A percentile compares a stretch with the other conserved stretches of the same genome.
Conservation (phyloP, 2,888 invertebrate species). For the Diaphora mendica region DNA sequence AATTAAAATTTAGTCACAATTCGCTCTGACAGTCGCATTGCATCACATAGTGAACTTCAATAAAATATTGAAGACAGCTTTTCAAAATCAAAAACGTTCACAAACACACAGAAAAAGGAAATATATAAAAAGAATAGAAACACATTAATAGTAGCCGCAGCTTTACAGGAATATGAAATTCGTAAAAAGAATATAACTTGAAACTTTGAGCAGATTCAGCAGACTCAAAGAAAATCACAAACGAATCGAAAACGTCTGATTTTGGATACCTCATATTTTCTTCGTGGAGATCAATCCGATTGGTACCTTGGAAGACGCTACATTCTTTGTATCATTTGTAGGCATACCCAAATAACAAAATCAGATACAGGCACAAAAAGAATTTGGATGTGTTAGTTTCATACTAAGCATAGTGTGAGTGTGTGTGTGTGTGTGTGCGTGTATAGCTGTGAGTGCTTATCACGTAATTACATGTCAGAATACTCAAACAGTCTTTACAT, state of each 20-base stretch:
- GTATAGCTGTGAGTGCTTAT: too few relatives aligned
- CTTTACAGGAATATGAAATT: constrained; percentile 29
- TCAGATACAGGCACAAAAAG: constrained; percentile 10
- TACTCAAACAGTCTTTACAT: too few relatives aligned
- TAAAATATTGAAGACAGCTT: not conserved
- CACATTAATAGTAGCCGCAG: constrained; percentile 23
- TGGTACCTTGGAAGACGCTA: constrained; percentile 40
- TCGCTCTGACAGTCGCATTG: not conserved
- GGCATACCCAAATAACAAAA: constrained; percentile 18
- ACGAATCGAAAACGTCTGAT: constrained; percentile 49
- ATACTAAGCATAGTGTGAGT: not conserved
- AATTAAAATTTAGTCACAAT: not conserved
- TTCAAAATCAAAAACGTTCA: not conserved
- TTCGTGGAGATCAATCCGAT: constrained; percentile 55
- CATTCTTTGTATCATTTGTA: constrained; percentile 48
- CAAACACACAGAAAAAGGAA: not conserved
- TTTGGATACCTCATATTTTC: constrained; percentile 40
- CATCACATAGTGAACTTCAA: not conserved
- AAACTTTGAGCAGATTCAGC: constrained; percentile 46
- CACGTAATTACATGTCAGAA: too few relatives aligned
- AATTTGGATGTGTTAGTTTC: constrained; percentile 3
- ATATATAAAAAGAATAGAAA: constrained; percentile 15
- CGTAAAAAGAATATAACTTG: constrained; percentile 29
- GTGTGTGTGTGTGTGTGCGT: too few relatives aligned
- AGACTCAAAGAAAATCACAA: constrained; percentile 46